These are phyloP conservation scores for Megalonaias nervosa DNA, from an alignment of 1,140 invertebrate species.

Conservation along the genomic window DNA sequence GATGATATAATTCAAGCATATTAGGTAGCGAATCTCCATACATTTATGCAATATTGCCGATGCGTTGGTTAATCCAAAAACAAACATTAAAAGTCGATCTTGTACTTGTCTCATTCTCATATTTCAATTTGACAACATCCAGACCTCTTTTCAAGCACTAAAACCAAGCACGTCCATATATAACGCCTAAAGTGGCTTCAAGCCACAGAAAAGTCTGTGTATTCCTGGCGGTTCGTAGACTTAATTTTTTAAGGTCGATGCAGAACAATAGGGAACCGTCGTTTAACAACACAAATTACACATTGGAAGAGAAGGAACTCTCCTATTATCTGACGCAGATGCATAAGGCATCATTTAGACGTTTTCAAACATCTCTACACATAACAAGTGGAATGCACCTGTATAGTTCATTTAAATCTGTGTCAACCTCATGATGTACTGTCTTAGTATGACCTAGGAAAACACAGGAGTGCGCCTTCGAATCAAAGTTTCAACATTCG, in stretches of 20 bases:
- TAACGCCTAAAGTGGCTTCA: constrained; percentile 19
- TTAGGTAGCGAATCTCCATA: constrained; percentile 35
- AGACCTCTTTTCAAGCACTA: constrained; percentile 9
- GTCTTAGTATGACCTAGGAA: too few relatives aligned
- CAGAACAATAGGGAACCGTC: constrained; percentile 72
- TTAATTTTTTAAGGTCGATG: constrained; percentile 70
- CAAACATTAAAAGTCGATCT: constrained; percentile 13
- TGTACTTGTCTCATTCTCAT: neutral
- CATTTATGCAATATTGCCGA: constrained; percentile 48
- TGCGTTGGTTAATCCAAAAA: constrained; percentile 42
- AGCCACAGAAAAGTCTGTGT: constrained; percentile 19
- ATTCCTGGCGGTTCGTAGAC: constrained; percentile 31
- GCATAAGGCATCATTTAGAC: too few relatives aligned
- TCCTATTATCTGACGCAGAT: too few relatives aligned
- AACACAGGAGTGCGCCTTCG: too few relatives aligned
- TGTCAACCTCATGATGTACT: too few relatives aligned
- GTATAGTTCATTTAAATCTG: too few relatives aligned
- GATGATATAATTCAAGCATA: constrained; percentile 39
- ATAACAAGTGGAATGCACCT: too few relatives aligned
- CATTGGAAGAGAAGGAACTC: too few relatives aligned
- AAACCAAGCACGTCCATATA: constrained; percentile 17
- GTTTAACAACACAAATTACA: too few relatives aligned
- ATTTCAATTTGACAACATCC: constrained; percentile 27
- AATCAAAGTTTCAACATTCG: too few relatives aligned
- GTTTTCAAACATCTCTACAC: too few relatives aligned